phyloP scores from a whole-genome alignment of 2,888 invertebrate species.

The Ectemnius lituratus region DNA sequence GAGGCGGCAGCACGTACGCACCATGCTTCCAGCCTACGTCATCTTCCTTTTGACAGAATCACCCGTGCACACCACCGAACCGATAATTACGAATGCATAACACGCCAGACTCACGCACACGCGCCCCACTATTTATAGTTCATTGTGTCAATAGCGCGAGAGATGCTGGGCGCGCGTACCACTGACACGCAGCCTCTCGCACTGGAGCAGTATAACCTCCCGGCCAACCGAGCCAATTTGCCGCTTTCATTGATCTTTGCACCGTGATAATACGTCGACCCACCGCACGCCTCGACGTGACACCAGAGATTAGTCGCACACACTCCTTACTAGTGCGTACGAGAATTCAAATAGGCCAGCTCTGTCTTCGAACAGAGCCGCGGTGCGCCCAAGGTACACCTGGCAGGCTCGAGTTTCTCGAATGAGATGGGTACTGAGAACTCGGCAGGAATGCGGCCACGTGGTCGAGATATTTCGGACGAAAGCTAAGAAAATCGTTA shows the following conservation, averaged over 20 bases:
- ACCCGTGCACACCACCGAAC: constrained; percentile 11
- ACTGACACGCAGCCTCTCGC: constrained; percentile 21
- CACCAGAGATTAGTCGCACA: too few relatives aligned
- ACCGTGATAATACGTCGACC: constrained; percentile 9
- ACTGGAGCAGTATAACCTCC: constrained; percentile 47
- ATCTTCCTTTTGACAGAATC: constrained; percentile 60
- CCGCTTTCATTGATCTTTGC: constrained; percentile 33
- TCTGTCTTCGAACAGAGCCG: too few relatives aligned
- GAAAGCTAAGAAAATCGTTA: background rate
- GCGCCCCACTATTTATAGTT: constrained; percentile 41
- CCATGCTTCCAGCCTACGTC: constrained; percentile 61
- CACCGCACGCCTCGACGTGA: too few relatives aligned
- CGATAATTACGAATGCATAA: constrained; percentile 32
- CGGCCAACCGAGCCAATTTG: constrained; percentile 9
- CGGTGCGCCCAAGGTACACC: background rate
- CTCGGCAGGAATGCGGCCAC: constrained; percentile 4
- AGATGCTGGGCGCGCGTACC: background rate
- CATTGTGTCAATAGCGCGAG: constrained; percentile 21
- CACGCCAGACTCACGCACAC: constrained; percentile 17
- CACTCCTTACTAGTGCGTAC: too few relatives aligned
- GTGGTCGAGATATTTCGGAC: constrained; percentile 15
- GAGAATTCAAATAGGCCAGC: too few relatives aligned
- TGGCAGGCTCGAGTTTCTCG: background rate
- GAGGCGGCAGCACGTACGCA: constrained; percentile 56
- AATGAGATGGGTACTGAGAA: too few relatives aligned